Evolutionary conservation across 2,888 invertebrate species (phyloP).

Genomic region (Drosophila emarginata): DNA sequence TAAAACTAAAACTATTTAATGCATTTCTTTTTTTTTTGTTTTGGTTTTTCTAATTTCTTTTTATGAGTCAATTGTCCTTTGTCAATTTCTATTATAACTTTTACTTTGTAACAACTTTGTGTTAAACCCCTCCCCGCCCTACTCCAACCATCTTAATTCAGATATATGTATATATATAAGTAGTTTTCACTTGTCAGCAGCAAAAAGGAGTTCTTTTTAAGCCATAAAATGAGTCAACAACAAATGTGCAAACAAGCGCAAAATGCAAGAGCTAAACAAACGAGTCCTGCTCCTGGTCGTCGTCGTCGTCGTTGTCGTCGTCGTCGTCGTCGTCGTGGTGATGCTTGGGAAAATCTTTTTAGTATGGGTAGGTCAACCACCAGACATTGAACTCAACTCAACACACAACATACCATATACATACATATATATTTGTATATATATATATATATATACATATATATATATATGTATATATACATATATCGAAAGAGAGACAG

Average conservation of each 20-base stretch:
- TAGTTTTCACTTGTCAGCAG: slow-evolving; percentile 68
- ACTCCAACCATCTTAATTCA: too few species aligned
- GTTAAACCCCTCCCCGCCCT: neutral
- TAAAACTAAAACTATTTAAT: slow-evolving; percentile 16
- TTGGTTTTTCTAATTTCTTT: neutral
- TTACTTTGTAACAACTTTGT: slow-evolving; percentile 49
- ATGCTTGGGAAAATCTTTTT: slow-evolving; percentile 41
- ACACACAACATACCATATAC: slow-evolving; percentile 38
- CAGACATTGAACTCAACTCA: slow-evolving; percentile 80
- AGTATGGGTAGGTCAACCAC: slow-evolving; percentile 80
- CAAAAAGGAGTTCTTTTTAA: slow-evolving; percentile 20
- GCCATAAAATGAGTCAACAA: slow-evolving; percentile 59
- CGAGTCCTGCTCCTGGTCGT: slow-evolving; percentile 41
- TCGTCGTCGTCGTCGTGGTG: neutral
- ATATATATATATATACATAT: neutral
- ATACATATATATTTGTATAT: neutral
- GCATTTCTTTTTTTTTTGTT: slow-evolving; percentile 13
- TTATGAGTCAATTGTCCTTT: slow-evolving; percentile 21
- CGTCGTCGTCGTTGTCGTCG: neutral
- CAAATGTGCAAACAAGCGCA: slow-evolving; percentile 43
- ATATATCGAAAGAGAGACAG: slow-evolving; percentile 9
- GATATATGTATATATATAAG: slow-evolving; percentile 12
- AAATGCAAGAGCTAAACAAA: slow-evolving; percentile 39
- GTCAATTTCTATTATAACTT: slow-evolving; percentile 51
- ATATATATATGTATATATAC: neutral